Percentiles rank a stretch among this genome's conserved stretches.
Evolutionary conservation across 2,113 vertebrate species (phyloP).

Genomic region (Archocentrus centrarchus): DNA sequence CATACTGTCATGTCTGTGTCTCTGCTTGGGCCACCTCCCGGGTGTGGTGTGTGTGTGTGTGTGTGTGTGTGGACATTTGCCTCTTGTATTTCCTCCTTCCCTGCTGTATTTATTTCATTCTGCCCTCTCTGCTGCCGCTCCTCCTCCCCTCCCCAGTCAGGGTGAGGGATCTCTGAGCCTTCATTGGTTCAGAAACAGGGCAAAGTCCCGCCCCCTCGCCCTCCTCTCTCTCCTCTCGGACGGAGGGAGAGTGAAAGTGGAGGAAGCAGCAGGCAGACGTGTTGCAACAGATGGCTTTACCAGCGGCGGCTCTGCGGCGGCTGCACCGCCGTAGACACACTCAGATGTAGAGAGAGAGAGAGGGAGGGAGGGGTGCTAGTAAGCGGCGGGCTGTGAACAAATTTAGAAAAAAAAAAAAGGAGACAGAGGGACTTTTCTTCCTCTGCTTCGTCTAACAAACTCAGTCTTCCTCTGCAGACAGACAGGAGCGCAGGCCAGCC

Average conservation of each 20-base stretch:
- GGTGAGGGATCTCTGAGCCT: slow-evolving; percentile 6
- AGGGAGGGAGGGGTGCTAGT: neutral
- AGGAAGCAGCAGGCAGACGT: slow-evolving; percentile 60
- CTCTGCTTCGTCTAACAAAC: neutral
- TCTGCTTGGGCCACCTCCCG: neutral
- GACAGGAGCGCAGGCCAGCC: slow-evolving; percentile 18
- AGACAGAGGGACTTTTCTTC: neutral
- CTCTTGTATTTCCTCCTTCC: slow-evolving; percentile 16
- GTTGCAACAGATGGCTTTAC: slow-evolving; percentile 74
- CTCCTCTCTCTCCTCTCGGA: neutral
- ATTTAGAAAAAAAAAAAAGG: neutral
- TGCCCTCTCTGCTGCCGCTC: slow-evolving; percentile 24
- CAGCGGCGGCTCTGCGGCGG: slow-evolving; percentile 47
- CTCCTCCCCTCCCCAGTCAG: slow-evolving; percentile 40
- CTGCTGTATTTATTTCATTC: slow-evolving; percentile 40
- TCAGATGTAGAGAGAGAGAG: neutral
- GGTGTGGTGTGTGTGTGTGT: neutral
- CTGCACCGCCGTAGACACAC: slow-evolving; percentile 32
- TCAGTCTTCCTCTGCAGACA: neutral
- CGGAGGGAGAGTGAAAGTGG: slow-evolving; percentile 59
- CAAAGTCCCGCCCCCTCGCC: slow-evolving; percentile 27
- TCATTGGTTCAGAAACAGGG: slow-evolving; percentile 29
- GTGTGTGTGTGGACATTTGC: neutral
- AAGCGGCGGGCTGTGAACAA: neutral
- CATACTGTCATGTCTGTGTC: neutral